These are phyloP conservation scores for Belonocnema kinseyi DNA, from an alignment of 1,140 invertebrate genomes.

Conservation along the genomic window DNA sequence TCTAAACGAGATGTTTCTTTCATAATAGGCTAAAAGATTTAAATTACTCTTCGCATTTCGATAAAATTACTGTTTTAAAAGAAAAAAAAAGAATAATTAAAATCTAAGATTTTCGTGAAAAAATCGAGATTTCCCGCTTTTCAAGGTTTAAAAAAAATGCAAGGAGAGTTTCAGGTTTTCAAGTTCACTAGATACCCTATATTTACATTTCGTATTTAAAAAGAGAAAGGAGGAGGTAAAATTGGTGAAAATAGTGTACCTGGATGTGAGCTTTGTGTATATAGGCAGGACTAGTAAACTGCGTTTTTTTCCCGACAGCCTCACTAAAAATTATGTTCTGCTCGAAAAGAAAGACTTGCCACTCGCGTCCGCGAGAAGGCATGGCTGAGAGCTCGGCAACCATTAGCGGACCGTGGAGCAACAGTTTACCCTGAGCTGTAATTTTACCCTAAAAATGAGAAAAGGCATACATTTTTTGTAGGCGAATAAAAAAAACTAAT, in stretches of 20 bases:
- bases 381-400: slow-evolving; percentile 85
- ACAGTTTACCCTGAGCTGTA: slow-evolving; percentile 96
- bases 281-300: slow-evolving; percentile 96
- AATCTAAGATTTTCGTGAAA: too few relatives aligned
- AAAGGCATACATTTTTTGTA: not conserved
- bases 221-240: too few relatives aligned
- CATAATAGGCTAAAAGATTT: too few relatives aligned
- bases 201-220: too few relatives aligned
- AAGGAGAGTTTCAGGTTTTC: too few relatives aligned
- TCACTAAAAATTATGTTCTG: slow-evolving; percentile 99
- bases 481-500: not conserved
- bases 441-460: slow-evolving; percentile 90
- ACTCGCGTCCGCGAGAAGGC: slow-evolving; percentile 84
- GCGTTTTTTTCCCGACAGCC: slow-evolving; percentile 93
- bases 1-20: too few relatives aligned
- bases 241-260: slow-evolving; percentile 77
- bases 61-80: too few relatives aligned
- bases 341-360: slow-evolving; percentile 98
- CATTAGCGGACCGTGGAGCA: slow-evolving; percentile 91
- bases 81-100: too few relatives aligned
- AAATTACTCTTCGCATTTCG: too few relatives aligned
- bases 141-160: too few relatives aligned
- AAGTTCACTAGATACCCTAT: too few relatives aligned
- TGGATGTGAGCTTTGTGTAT: slow-evolving; percentile 98
- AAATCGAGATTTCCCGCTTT: too few relatives aligned